Evolutionary conservation across 2,888 invertebrate genomes (phyloP), one percentile per base, ranked within the genome.

Genomic region (Mycalesis mineus): DNA sequence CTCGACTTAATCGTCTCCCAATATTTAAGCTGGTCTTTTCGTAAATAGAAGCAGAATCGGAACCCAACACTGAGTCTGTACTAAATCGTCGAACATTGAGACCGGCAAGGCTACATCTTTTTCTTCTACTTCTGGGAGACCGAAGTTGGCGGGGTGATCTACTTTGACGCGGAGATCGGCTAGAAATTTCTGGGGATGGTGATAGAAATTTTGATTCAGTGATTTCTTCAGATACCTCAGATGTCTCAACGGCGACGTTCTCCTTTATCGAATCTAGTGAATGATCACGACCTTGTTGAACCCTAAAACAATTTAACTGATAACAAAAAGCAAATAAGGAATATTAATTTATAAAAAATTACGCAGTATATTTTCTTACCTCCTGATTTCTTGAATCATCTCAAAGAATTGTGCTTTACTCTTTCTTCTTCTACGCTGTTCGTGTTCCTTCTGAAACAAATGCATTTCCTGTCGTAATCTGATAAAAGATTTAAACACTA

Each of bases 401-500:
- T 96, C 96, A 74, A 96, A 96, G 73, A 96, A 95, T 78, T 96
- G 96, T n/a, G 96, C 96, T 91, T 96, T 96, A 82, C 96, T 96
- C 81, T 95, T 95, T 74, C 96, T 93, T 73, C 96, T 90, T 70
- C 96, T 93, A 67, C 95, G 95, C 82, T 96, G 96, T 91, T 96
- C 96, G 91, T 96, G 95, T 93, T 96, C 96, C 95, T 96, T 96
- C 96, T 96, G 93, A 93, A 95, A 95, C 93, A 95, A 94, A 91
- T 80, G 88, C 80, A 73, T 78, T 71, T 83, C 90, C 90, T 90
- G 78, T 87, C 89, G 90, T 91, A 84, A 80, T 75, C 81, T 78
- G 82, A 53, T 37, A 53, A 37, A 14, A 52, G 11, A 11, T 36
- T 36, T n/a, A n/a, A n/a, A n/a, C n/a, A n/a, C n/a, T n/a, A n/a